Conservation (phyloP, 1,140 invertebrate genomes). For the Hypsibius dujardini region DNA sequence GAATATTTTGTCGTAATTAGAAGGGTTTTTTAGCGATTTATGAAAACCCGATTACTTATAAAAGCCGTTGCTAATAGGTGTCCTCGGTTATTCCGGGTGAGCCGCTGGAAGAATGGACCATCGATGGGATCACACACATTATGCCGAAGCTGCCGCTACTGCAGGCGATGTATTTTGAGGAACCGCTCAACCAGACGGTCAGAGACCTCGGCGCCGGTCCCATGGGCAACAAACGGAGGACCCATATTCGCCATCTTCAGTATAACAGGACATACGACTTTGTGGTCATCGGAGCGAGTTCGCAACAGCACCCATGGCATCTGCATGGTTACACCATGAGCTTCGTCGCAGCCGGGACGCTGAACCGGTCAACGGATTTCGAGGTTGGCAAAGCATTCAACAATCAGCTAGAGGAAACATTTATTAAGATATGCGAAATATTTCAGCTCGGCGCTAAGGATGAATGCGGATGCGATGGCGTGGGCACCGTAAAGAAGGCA, state of each 20-base stretch:
- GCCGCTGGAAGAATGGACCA: slow-evolving; percentile 15
- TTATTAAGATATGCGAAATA: too few relatives aligned
- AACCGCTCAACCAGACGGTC: not conserved
- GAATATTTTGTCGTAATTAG: too few relatives aligned
- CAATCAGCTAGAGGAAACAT: too few relatives aligned
- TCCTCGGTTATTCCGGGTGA: not conserved
- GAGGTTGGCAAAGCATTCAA: not conserved
- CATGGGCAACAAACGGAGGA: not conserved
- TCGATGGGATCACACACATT: slow-evolving; percentile 6
- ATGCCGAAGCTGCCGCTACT: slow-evolving; percentile 1
- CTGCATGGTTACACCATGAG: not conserved
- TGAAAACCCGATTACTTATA: too few relatives aligned
- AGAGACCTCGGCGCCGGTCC: not conserved
- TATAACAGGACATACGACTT: slow-evolving; percentile 6
- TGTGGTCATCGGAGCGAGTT: not conserved
- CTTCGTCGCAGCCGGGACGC: not conserved
- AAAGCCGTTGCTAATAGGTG: too few relatives aligned
- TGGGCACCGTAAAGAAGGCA: not conserved
- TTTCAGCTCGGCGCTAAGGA: not conserved
- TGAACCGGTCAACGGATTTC: not conserved
- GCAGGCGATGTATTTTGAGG: slow-evolving; percentile 9
- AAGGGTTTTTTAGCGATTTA: too few relatives aligned
- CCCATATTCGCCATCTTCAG: slow-evolving; percentile 5
- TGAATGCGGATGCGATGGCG: not conserved
- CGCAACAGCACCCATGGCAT: slow-evolving; percentile 15